A percentile compares a stretch with the other conserved stretches of the same genome.
Conservation (phyloP, 2,888 invertebrate species). For the Torymus tubicola region DNA sequence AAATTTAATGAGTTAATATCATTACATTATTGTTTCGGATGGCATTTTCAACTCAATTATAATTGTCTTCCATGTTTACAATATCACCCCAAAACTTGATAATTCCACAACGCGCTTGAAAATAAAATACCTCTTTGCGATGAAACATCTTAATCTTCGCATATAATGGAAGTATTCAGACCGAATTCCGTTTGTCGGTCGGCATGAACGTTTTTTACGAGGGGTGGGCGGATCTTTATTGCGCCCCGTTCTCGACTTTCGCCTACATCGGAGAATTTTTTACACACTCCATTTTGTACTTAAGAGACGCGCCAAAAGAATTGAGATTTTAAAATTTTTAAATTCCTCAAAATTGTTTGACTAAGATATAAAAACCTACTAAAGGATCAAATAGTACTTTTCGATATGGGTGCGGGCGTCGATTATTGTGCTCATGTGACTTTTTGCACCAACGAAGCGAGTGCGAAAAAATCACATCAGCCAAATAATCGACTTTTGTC, state of each 20-base stretch:
- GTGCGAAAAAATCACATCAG: too few species aligned
- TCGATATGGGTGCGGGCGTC: too few species aligned
- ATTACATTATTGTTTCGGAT: too few species aligned
- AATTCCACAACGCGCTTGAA: not conserved
- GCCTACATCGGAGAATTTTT: not conserved
- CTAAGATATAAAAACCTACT: not conserved
- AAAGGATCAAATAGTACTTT: too few species aligned
- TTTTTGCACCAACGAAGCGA: too few species aligned
- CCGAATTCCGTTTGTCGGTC: not conserved
- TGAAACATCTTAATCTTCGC: not conserved
- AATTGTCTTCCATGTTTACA: too few species aligned
- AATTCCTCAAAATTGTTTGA: not conserved
- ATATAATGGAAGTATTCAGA: constrained; percentile 4
- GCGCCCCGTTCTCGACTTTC: constrained; percentile 10
- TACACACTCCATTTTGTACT: not conserved
- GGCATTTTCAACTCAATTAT: too few species aligned
- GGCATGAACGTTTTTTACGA: constrained; percentile 20
- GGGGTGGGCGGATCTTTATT: constrained; percentile 16
- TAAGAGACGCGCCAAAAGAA: not conserved
- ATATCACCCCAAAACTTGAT: too few species aligned
- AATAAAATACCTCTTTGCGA: not conserved
- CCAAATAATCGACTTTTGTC: too few species aligned
- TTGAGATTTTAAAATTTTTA: constrained; percentile 35
- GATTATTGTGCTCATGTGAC: too few species aligned
- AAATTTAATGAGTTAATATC: too few species aligned